These are phyloP conservation scores for Melanotaenia maccullochi DNA, from an alignment of 2,797 vertebrate species.

Conservation along the genomic window DNA sequence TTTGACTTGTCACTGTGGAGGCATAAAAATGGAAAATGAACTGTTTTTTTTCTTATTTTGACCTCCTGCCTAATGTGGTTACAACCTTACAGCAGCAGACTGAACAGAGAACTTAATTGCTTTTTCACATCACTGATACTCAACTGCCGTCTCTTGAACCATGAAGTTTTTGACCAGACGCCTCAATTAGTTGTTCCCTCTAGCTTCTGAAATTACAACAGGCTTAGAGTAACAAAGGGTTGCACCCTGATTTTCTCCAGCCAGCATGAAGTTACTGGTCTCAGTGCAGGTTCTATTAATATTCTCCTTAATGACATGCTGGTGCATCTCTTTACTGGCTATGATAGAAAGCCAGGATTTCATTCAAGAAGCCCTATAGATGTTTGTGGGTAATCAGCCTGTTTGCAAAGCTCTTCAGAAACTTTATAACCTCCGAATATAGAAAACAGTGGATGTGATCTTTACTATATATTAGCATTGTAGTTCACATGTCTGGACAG, in stretches of 20 bases:
- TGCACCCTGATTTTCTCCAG: constrained; percentile 22
- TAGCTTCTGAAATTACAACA: constrained; percentile 8
- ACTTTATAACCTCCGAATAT: constrained; percentile 26
- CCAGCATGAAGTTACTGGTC: constrained; percentile 13
- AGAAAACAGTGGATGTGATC: constrained; percentile 17
- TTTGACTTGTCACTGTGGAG: neutral
- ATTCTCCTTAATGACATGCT: constrained; percentile 4
- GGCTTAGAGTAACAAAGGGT: constrained; percentile 16
- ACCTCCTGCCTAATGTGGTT: constrained; percentile 18
- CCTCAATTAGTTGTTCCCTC: constrained; percentile 19
- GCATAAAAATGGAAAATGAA: neutral
- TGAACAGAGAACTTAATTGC: constrained; percentile 29
- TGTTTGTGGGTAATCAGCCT: constrained; percentile 13
- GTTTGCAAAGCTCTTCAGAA: constrained; percentile 12
- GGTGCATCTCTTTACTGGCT: constrained; percentile 21
- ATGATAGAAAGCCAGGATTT: constrained; percentile 32
- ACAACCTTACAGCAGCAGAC: constrained; percentile 13
- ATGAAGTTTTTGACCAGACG: constrained; percentile 21
- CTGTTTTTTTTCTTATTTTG: neutral
- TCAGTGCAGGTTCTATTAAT: constrained; percentile 15
- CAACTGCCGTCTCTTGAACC: constrained; percentile 24
- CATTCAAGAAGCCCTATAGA: constrained; percentile 25
- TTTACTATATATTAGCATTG: neutral
- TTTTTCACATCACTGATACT: constrained; percentile 46
- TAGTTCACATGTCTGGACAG: neutral